Percentiles rank a stretch among this genome's conserved stretches.
phyloP scores from a whole-genome alignment of 2,888 invertebrate genomes.

The Cordilura impudica region DNA sequence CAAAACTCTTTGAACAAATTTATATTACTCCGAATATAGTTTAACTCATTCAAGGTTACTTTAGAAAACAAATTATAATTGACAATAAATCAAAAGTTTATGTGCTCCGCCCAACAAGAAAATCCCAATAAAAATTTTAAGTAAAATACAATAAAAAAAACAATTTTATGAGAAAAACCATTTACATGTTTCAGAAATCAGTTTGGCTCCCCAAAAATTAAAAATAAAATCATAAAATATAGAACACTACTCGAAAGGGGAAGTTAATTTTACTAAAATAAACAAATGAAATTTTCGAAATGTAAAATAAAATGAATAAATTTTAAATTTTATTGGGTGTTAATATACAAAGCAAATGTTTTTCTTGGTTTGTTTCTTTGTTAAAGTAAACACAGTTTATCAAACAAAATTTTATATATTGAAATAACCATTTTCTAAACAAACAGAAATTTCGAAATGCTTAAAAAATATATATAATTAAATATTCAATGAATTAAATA shows the following conservation, averaged over 20 bases:
- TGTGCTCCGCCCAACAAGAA: not conserved
- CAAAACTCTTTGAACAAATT: too few species aligned
- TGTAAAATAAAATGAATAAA: slow-evolving; percentile 31
- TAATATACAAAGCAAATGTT: slow-evolving; percentile 14
- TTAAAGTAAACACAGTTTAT: not conserved
- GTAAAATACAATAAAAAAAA: not conserved
- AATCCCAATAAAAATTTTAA: slow-evolving; percentile 1
- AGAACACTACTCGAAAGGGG: not conserved
- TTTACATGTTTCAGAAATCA: not conserved
- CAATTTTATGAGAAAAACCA: not conserved
- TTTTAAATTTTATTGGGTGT: slow-evolving; percentile 31
- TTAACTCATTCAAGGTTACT: slow-evolving; percentile 1
- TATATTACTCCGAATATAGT: too few species aligned
- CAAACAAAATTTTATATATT: not conserved
- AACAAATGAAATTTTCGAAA: slow-evolving; percentile 28
- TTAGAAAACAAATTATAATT: not conserved
- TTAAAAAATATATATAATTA: too few species aligned
- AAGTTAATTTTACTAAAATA: slow-evolving; percentile 32
- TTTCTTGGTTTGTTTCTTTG: not conserved
- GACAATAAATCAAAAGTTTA: not conserved
- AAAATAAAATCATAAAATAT: not conserved
- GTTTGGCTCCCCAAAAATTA: not conserved
- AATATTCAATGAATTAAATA: too few species aligned
- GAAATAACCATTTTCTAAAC: not conserved
- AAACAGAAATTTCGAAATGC: not conserved